phyloP scores from a whole-genome alignment of 2,888 invertebrate genomes.

The Himalopsyche anomala region DNA sequence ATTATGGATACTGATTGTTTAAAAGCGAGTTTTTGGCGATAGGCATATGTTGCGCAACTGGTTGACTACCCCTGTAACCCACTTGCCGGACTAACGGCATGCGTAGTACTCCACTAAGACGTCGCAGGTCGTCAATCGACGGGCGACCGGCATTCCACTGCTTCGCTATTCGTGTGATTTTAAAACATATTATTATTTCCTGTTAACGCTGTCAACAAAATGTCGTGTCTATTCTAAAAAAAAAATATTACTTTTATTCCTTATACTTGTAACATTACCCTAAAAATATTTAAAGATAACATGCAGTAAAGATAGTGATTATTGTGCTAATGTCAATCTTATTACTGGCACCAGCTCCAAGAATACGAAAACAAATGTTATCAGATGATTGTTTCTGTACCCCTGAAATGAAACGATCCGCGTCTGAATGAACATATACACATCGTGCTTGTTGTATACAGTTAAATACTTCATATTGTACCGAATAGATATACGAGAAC shows the following conservation, averaged over 20 bases:
- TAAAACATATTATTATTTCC: too few relatives aligned
- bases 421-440: not conserved
- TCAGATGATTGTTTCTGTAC: not conserved
- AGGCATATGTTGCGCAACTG: slow-evolving; percentile 53
- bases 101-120: slow-evolving; percentile 54
- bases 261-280: too few relatives aligned
- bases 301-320: too few relatives aligned
- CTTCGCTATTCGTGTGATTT: not conserved
- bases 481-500: not conserved
- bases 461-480: slow-evolving; percentile 3
- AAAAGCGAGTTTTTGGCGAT: slow-evolving; percentile 43
- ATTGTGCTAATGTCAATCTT: too few relatives aligned
- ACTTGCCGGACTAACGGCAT: slow-evolving; percentile 55
- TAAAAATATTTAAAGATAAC: too few relatives aligned
- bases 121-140: not conserved
- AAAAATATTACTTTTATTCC: too few relatives aligned
- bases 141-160: not conserved
- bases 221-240: too few relatives aligned
- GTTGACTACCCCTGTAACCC: slow-evolving; percentile 56
- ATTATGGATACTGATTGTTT: not conserved
- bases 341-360: too few relatives aligned
- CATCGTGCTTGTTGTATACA: not conserved
- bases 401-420: slow-evolving; percentile 19
- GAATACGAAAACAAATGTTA: too few relatives aligned
- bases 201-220: too few relatives aligned